These are phyloP conservation scores for Hyposmocoma kahamanoa DNA, from an alignment of 1,140 invertebrate species.

Conservation along the genomic window DNA sequence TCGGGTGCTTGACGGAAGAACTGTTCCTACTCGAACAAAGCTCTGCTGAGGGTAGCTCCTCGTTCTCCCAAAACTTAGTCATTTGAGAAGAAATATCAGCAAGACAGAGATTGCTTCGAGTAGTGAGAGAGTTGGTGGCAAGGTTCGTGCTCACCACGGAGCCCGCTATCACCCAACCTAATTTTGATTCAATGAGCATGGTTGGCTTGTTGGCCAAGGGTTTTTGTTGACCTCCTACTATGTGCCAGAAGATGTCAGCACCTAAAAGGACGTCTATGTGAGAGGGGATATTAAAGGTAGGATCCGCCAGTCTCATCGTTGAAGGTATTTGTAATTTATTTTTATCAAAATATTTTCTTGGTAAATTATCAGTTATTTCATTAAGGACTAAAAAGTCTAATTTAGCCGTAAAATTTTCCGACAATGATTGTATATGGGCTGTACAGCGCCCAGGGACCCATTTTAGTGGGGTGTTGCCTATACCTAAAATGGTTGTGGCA, in stretches of 20 bases:
- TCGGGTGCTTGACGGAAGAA: no score
- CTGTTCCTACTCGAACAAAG: background rate
- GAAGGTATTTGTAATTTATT: background rate
- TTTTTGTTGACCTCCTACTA: background rate
- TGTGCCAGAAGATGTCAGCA: slow-evolving; percentile 3
- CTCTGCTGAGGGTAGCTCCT: background rate
- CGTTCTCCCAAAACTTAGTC: background rate
- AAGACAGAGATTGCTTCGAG: background rate
- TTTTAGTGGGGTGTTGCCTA: background rate
- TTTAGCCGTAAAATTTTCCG: background rate
- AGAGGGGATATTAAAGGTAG: background rate
- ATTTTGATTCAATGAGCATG: background rate
- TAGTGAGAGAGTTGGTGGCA: background rate
- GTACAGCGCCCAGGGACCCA: background rate
- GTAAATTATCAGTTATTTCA: slow-evolving; percentile 1
- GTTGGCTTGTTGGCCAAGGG: background rate
- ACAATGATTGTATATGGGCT: background rate
- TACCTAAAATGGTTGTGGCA: slow-evolving; percentile 2
- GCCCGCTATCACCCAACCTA: slow-evolving; percentile 3
- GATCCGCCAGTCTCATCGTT: background rate
- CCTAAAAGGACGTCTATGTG: slow-evolving; percentile 5
- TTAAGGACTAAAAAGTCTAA: background rate
- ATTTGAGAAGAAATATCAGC: background rate
- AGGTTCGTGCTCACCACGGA: background rate
- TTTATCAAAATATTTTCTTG: background rate